Conservation (phyloP, 1,140 invertebrate genomes). For the Centruroides vittatus region DNA sequence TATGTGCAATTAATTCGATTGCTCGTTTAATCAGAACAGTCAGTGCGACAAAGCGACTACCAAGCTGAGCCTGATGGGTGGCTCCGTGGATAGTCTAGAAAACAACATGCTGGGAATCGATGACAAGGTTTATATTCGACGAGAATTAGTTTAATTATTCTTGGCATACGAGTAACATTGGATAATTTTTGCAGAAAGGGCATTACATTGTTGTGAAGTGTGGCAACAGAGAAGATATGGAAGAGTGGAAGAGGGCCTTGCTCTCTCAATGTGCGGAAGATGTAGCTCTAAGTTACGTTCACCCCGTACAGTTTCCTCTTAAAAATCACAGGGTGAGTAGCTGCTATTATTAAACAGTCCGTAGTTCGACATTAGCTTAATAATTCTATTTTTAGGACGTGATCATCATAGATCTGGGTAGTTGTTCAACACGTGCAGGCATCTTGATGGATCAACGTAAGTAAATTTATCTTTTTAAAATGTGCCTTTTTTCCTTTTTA, state of each 20-base stretch:
- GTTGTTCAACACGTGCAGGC: constrained; percentile 41
- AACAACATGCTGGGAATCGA: constrained; percentile 38
- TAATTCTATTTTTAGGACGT: constrained; percentile 3
- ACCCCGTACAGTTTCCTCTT: constrained; percentile 30
- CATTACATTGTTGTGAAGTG: constrained; percentile 39
- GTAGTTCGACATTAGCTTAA: neutral
- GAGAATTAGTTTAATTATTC: too few species aligned
- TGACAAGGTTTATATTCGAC: constrained; percentile 31
- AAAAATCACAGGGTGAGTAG: constrained; percentile 29
- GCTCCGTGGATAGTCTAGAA: constrained; percentile 36
- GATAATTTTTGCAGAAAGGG: constrained; percentile 31
- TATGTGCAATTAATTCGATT: neutral
- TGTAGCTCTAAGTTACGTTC: constrained; percentile 36
- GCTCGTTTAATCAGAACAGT: constrained; percentile 26
- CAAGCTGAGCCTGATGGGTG: constrained; percentile 37
- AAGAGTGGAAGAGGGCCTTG: constrained; percentile 37
- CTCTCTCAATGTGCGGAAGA: constrained; percentile 38
- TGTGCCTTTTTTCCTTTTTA: neutral
- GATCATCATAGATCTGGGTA: constrained; percentile 43
- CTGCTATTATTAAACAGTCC: neutral
- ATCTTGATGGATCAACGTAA: constrained; percentile 27
- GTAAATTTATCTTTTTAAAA: neutral
- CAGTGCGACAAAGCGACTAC: constrained; percentile 34
- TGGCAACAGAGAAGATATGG: constrained; percentile 33
- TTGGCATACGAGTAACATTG: too few species aligned